Conservation (phyloP, 2,888 invertebrate genomes). For the Andrena camellia region DNA sequence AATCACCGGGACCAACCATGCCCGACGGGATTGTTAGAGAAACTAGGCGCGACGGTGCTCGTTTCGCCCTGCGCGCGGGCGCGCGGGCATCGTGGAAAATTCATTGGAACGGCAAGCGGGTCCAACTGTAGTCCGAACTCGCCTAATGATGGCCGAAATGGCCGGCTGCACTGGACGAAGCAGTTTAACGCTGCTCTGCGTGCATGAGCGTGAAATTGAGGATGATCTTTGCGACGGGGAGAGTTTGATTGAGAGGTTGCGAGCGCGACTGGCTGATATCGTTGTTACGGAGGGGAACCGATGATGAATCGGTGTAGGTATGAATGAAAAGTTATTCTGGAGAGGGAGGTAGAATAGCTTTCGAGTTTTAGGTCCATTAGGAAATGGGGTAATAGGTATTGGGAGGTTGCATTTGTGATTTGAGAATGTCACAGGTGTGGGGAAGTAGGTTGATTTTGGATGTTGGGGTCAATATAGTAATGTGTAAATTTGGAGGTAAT, state of each 20-base stretch:
- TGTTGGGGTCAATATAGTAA: too few species aligned
- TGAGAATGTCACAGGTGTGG: too few species aligned
- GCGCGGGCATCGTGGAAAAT: slow-evolving; percentile 56
- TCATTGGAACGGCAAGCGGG: slow-evolving; percentile 61
- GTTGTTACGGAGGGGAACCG: not conserved
- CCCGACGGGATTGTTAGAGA: slow-evolving; percentile 42
- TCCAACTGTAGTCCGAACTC: slow-evolving; percentile 66
- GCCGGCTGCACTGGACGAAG: slow-evolving; percentile 48
- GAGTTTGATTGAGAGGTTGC: not conserved
- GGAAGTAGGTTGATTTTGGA: too few species aligned
- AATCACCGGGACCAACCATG: slow-evolving; percentile 42
- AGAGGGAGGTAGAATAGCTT: too few species aligned
- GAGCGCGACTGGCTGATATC: not conserved
- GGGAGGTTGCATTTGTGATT: too few species aligned
- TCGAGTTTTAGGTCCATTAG: too few species aligned
- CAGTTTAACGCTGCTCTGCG: slow-evolving; percentile 20
- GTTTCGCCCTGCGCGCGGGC: slow-evolving; percentile 16
- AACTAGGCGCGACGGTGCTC: slow-evolving; percentile 30
- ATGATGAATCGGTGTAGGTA: not conserved
- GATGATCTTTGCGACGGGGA: slow-evolving; percentile 5
- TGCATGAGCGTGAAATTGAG: slow-evolving; percentile 5
- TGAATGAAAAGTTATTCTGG: too few species aligned
- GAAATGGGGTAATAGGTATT: too few species aligned
- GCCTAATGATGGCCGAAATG: slow-evolving; percentile 55
- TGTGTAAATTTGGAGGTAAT: too few species aligned